Base-by-base conservation (phyloP, 2,113 vertebrate genomes). In the Phylloscopus whistleri region DNA sequence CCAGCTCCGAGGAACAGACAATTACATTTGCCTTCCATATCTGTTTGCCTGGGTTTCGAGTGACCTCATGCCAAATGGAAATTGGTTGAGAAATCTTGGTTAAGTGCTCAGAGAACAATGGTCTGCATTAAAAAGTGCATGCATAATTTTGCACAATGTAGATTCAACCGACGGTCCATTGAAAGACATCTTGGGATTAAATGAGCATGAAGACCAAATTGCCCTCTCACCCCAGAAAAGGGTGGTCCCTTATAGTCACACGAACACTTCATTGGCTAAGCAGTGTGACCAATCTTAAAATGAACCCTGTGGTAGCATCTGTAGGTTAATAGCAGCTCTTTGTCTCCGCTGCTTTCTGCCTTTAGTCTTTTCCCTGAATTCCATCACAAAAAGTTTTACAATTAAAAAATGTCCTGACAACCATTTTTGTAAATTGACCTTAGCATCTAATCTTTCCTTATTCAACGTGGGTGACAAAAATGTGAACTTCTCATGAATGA, bases 121-220 rank as follows among this genome's bases (percentile, higher is more conserved):
- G 96, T 68, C 97, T 94, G 97, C 97, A 96, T 98, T 98, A 98
- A 98, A 98, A 98, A 98, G 97, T 98, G 98, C 98, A 98, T 98
- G 97, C 98, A 98, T 98, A 98, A 98, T 98, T 98, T 97, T 98
- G 97, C 98, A 98, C 98, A 98, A 98, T 98, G 98, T 98, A 98
- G 97, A 96, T 97, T 97, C 97, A 97, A 97, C 97, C 97, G 97
- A 97, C 96, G 96, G 97, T 97, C 98, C 96, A 98, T 98, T 98
- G 98, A 98, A 97, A 98, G 97, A 97, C 86, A 84, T 97, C 96
- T 97, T 92, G 86, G 97, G 96, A 98, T 98, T 98, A 98, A 98
- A 98, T 97, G 97, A 98, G 98, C 98, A 98, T 98, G 97, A 97
- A 98, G 98, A 98, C 97, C 98, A 98, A 97, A 97, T 97, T 98